A percentile compares a stretch with the other conserved stretches of the same genome.
These are phyloP conservation scores for Calliphora vomitoria DNA, from an alignment of 2,888 invertebrate species.

Conservation along the genomic window DNA sequence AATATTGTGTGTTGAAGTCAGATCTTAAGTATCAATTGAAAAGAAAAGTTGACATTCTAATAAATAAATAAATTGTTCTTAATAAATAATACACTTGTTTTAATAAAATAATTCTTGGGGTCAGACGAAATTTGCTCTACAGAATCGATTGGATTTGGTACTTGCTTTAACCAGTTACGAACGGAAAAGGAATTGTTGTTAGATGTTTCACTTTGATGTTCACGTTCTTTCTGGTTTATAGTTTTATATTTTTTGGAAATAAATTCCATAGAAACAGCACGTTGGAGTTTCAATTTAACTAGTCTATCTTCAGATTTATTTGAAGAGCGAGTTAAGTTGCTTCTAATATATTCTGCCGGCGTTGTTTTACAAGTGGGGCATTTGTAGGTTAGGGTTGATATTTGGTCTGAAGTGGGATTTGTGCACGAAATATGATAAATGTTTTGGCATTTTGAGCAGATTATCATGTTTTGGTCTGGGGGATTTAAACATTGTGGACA, in stretches of 20 bases:
- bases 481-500: not conserved
- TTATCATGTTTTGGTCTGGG: conserved; percentile 15
- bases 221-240: not conserved
- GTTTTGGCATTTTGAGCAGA: not conserved
- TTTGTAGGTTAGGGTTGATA: no score
- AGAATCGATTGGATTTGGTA: not conserved
- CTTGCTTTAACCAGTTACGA: not conserved
- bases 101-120: no score
- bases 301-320: no score
- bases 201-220: not conserved
- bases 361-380: not conserved
- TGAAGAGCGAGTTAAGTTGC: no score
- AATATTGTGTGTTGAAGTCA: no score
- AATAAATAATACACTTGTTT: no score
- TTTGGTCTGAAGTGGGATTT: not conserved
- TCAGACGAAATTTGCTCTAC: not conserved
- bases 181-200: no score
- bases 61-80: no score
- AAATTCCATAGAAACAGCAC: conserved; percentile 26
- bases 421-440: not conserved
- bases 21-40: no score
- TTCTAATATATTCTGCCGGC: no score
- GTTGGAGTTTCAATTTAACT: no score
- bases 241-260: conserved; percentile 29
- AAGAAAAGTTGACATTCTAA: no score